phyloP scores from a whole-genome alignment of 1,140 invertebrate genomes.

The Metaphire vulgaris region DNA sequence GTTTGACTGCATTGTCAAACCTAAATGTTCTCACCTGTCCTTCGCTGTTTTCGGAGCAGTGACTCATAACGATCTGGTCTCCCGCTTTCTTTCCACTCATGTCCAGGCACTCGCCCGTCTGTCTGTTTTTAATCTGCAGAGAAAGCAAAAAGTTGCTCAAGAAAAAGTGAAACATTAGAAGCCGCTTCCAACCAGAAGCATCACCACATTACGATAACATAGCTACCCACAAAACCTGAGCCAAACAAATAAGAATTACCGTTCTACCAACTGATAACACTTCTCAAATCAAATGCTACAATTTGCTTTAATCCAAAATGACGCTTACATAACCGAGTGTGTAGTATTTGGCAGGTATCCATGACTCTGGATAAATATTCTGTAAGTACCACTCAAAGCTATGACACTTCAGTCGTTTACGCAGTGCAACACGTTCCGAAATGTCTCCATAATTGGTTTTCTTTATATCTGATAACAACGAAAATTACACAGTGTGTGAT shows the following conservation, averaged over 20 bases:
- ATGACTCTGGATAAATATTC: slow-evolving; percentile 83
- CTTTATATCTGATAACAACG: background rate
- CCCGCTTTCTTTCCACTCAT: background rate
- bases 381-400: slow-evolving; percentile 98
- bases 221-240: no score
- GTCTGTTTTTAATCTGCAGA: background rate
- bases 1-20: no score
- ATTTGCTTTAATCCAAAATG: no score
- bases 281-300: no score
- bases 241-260: no score
- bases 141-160: no score
- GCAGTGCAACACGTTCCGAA: slow-evolving; percentile 62
- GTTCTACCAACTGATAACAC: no score
- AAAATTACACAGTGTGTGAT: no score
- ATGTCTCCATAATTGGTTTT: slow-evolving; percentile 75
- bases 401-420: slow-evolving; percentile 78
- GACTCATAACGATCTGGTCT: background rate
- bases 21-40: background rate
- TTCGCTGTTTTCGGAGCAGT: background rate
- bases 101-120: background rate
- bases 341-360: background rate
- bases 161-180: no score
- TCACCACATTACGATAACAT: no score
- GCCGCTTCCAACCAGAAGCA: no score
- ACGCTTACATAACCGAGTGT: slow-evolving; percentile 6